Conservation (phyloP, 2,113 vertebrate genomes). For the Philantomba maxwellii region DNA sequence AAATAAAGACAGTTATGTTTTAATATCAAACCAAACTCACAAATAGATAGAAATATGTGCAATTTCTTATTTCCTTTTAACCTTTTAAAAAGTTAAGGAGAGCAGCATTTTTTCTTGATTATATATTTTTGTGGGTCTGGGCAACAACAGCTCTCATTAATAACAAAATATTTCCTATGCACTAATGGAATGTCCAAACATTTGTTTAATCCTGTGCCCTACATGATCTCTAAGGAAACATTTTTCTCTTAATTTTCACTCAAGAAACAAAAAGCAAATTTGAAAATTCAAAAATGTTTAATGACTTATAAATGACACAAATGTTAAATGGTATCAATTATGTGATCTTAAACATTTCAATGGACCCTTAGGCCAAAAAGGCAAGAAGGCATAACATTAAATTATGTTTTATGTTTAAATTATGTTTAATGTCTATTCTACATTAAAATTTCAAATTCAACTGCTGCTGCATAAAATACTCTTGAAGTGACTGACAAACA, state of each 20-base stretch:
- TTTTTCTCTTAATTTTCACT: constrained; percentile 1
- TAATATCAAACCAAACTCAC: neutral
- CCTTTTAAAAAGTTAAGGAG: neutral
- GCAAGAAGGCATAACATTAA: neutral
- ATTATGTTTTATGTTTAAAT: too few relatives aligned
- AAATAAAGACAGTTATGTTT: too few relatives aligned
- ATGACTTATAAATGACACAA: neutral
- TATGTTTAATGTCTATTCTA: neutral
- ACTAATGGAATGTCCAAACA: neutral
- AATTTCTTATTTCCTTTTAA: neutral
- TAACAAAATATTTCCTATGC: constrained; percentile 17
- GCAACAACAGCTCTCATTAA: neutral
- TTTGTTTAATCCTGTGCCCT: neutral
- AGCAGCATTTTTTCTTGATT: neutral
- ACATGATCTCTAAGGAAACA: neutral
- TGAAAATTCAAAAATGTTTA: neutral
- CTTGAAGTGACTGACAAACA: neutral
- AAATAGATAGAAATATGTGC: neutral
- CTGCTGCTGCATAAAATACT: neutral
- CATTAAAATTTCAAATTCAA: constrained; percentile 27
- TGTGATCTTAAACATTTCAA: constrained; percentile 14
- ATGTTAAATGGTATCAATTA: neutral
- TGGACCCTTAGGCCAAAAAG: neutral
- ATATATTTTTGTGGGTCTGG: neutral
- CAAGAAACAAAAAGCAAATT: neutral